Evolutionary conservation across 2,888 invertebrate species (phyloP).

Genomic region (Drosophila antonietae): DNA sequence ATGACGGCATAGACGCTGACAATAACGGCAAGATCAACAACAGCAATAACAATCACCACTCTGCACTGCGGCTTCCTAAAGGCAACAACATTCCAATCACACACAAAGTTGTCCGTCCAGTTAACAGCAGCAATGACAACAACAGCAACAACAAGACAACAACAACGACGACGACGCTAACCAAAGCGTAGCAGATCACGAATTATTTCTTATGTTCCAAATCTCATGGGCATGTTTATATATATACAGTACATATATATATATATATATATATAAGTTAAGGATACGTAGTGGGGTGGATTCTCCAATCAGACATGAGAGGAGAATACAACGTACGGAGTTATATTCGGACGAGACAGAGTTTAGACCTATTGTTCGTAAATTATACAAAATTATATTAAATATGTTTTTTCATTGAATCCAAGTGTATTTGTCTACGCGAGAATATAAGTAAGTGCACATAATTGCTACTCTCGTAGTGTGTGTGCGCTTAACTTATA

Average conservation of each 20-base stretch:
- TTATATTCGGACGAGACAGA: no score
- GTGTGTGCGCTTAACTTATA: no score
- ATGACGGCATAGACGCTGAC: constrained; percentile 50
- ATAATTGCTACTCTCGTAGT: no score
- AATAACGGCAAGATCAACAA: constrained; percentile 27
- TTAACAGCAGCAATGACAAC: constrained; percentile 50
- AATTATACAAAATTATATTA: no score
- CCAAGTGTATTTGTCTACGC: no score
- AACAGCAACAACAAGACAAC: constrained; percentile 14
- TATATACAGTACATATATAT: constrained; percentile 9
- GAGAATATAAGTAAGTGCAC: no score
- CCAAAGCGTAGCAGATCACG: constrained; percentile 60
- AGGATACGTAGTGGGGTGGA: no score
- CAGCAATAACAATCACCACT: constrained; percentile 26
- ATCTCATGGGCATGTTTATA: constrained; percentile 58
- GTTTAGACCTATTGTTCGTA: no score
- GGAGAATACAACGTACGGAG: no score
- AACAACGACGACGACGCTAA: constrained; percentile 20
- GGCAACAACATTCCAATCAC: constrained; percentile 72
- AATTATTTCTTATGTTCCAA: constrained; percentile 77
- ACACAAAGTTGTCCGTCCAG: constrained; percentile 75
- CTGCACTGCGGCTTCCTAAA: constrained; percentile 51
- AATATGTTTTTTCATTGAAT: no score
- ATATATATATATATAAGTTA: background rate
- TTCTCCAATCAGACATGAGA: no score